Evolutionary conservation across 2,797 vertebrate species (phyloP), one percentile per base, ranked within the genome.

Genomic region (Macroramphosus scolopax): DNA sequence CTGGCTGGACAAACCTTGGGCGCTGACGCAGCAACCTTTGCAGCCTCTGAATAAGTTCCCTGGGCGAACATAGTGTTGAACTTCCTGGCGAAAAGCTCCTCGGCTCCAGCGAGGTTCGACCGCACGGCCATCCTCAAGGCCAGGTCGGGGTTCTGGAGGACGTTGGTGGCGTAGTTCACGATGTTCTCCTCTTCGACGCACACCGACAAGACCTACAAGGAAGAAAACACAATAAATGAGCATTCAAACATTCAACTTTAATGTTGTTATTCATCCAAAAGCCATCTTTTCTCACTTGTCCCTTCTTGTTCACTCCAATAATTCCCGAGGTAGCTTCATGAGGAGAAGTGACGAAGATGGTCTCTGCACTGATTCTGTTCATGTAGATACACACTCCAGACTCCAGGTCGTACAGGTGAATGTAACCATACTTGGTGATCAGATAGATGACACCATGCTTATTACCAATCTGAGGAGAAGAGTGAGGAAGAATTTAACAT

Each of bases 111-210:
- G 1, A 98, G 83, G 73, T 96, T 95, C 38, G 93, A 93, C 66
- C 93, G 89, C 51, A 94, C 85, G 8, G 95, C 94, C 90, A 97
- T 92, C 38, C 92, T 90, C 59, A 98, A 72, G 0, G 92, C 94
- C 20, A 98, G 77, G 61, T 97, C 94, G 1, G 95, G 92, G 77
- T 97, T 97, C 84, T 95, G 94, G 44, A 97, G 91, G 51, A 95
- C 92, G 0, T 85, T 93, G 0, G 92, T 92, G 72, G 90, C 91
- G 1, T 96, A 97, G 75, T 93, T 95, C 54, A 98, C 93, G 7
- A 96, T 92, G 68, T 95, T 95, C 63, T 96, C 94, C 86, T 98
- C 95, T 62, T 98, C 94, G 9, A 98, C 93, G 72, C 95, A 96
- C 8, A 97, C 93, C 1, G 94, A 97, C 60, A 98, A 87, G 26